Percentiles rank a stretch among this genome's conserved stretches.
Evolutionary conservation across 2,113 vertebrate genomes (phyloP).

Genomic region (Gymnocephalus cernua): DNA sequence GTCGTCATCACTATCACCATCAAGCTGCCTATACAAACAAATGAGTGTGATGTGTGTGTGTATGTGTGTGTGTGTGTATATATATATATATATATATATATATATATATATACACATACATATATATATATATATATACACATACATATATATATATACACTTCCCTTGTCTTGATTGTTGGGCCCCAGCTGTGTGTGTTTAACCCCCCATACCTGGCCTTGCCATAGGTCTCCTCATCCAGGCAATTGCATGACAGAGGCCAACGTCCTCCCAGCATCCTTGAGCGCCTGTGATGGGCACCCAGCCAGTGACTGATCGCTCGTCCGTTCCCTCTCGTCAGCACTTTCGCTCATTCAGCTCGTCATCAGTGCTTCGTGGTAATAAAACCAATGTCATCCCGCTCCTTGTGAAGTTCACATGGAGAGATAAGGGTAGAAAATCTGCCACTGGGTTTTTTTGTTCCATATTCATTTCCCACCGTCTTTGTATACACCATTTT

Average conservation of each 20-base stretch:
- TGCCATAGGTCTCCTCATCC: slow-evolving; percentile 60
- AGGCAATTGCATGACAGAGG: slow-evolving; percentile 65
- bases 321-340: slow-evolving; percentile 70
- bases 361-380: slow-evolving; percentile 65
- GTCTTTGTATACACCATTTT: slow-evolving; percentile 60
- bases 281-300: slow-evolving; percentile 75
- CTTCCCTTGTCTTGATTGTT: neutral
- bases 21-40: slow-evolving; percentile 42
- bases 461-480: slow-evolving; percentile 63
- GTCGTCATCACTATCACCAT: slow-evolving; percentile 25
- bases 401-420: slow-evolving; percentile 73
- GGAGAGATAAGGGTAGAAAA: slow-evolving; percentile 64
- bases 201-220: slow-evolving; percentile 61
- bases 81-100: too few relatives aligned
- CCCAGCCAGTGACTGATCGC: slow-evolving; percentile 75
- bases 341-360: slow-evolving; percentile 75
- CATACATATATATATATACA: neutral
- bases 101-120: too few relatives aligned
- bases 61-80: neutral
- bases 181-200: slow-evolving; percentile 51
- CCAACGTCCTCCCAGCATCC: slow-evolving; percentile 78
- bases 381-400: slow-evolving; percentile 84
- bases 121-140: too few relatives aligned
- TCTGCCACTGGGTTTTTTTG: slow-evolving; percentile 64
- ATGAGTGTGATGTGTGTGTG: slow-evolving; percentile 15